Evolutionary conservation across 2,113 vertebrate genomes (phyloP), one percentile per base, ranked within the genome.

Genomic region (Martes martes): DNA sequence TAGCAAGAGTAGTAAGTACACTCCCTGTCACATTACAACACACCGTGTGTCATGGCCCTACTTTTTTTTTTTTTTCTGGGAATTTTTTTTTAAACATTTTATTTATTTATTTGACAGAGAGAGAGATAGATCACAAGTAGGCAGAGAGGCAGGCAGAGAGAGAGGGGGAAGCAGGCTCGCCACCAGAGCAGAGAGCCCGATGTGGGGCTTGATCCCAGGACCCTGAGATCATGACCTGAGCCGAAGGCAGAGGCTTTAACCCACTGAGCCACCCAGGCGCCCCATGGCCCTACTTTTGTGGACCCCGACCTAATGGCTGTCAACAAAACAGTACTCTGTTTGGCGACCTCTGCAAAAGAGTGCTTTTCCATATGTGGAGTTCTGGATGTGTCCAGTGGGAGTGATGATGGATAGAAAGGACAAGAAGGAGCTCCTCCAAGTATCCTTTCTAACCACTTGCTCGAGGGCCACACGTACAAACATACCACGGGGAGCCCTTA

Each of bases 381-480:
- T 86, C 50, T 1, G 61, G 79, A 36, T 89, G 80, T 67, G 73
- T 28, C 24, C 21, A 18, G 10, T 0, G 13, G 24, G 55, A 74
- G 47, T 18, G 76, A 61, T 42, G 33, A 42, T 47, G 63, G 42
- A 36, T 0, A 10, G 6, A 59, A 39, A 86, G 57, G 36, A 82
- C 21, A 11, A n/a, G 18, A 18, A 24, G 50, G 73, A 69, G 18
- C 15, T 45, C 45, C 65, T 90, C n/a, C 33, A 7, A 3, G 4
- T 26, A 55, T 0, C n/a, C 23, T 10, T 65, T n/a, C 28, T 21
- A 47, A 81, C 59, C 61, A 59, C 26, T 81, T 76, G 7, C 63
- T n/a, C 6, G 8, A 55, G 65, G 47, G 15, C 71, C 45, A 18
- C 1, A 0, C 3, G n/a, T 31, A 7, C n/a, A 28, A 0, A 39